Percentiles rank a stretch among this genome's conserved stretches.
Conservation (phyloP, 92 coral and sea anemone genomes). For the Porites cylindrica region DNA sequence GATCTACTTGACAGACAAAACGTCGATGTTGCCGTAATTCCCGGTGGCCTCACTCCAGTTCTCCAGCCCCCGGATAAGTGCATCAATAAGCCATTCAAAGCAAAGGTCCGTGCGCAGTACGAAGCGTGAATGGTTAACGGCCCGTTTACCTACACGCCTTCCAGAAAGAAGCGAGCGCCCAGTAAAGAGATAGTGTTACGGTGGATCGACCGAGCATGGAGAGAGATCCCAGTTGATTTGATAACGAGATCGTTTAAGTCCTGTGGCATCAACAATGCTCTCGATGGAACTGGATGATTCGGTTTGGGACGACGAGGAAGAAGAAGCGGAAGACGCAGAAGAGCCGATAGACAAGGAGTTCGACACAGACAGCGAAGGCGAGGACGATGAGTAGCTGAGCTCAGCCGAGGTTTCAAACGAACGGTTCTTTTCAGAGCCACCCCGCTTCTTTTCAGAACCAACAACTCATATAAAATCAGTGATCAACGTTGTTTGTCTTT, state of each 20-base stretch:
- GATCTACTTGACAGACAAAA: conserved; percentile 35
- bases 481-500: no score
- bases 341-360: background rate
- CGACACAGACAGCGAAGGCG: background rate
- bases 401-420: conserved; percentile 16
- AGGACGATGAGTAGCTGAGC: conserved; percentile 20
- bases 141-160: conserved; percentile 28
- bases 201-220: conserved; percentile 50
- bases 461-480: background rate
- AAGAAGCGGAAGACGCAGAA: background rate
- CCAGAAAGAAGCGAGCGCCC: conserved; percentile 48
- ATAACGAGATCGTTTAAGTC: conserved; percentile 39
- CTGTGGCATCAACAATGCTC: conserved; percentile 55
- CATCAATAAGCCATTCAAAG: conserved; percentile 49
- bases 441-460: conserved; percentile 34
- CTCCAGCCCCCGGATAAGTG: conserved; percentile 49
- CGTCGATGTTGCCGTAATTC: conserved; percentile 47
- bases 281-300: conserved; percentile 48
- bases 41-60: background rate
- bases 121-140: background rate
- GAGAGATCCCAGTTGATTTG: conserved; percentile 33
- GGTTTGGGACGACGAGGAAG: background rate
- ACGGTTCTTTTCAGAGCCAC: background rate
- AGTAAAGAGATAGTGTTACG: conserved; percentile 33
- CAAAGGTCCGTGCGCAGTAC: background rate